These are phyloP conservation scores for Prostheceraeus crozeri DNA, from an alignment of 2,888 invertebrate species.

Conservation along the genomic window DNA sequence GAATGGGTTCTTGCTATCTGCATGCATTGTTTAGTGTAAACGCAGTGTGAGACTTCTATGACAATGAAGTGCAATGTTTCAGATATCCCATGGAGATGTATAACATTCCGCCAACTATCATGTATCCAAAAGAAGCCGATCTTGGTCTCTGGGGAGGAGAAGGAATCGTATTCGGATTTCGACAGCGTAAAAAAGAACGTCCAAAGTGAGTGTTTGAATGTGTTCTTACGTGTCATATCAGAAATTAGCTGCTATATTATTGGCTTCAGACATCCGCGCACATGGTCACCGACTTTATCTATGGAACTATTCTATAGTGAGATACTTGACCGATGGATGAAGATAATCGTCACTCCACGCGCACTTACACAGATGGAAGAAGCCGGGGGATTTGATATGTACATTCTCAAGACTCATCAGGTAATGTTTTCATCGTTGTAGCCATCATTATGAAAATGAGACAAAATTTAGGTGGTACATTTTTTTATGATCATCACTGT, in stretches of 20 bases:
- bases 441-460: no score
- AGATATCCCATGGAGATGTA: conserved; percentile 33
- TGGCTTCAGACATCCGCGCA: conserved; percentile 64
- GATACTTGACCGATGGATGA: conserved; percentile 74
- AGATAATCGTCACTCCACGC: conserved; percentile 73
- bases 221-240: neutral
- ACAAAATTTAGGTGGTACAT: no score
- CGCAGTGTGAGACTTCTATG: conserved; percentile 57
- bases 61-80: conserved; percentile 43
- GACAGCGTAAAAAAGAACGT: conserved; percentile 57
- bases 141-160: conserved; percentile 93
- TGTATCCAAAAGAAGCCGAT: conserved; percentile 71
- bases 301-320: conserved; percentile 79
- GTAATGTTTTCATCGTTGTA: no score
- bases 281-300: conserved; percentile 76
- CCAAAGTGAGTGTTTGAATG: conserved; percentile 25
- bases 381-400: conserved; percentile 84
- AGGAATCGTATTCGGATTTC: conserved; percentile 78
- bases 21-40: conserved; percentile 45
- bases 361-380: conserved; percentile 77
- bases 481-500: no score
- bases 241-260: neutral
- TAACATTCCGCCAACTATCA: conserved; percentile 63
- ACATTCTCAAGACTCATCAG: conserved; percentile 80
- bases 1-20: no score